Evolutionary conservation across 2,113 vertebrate species (phyloP).

Genomic region (Etia nguti): DNA sequence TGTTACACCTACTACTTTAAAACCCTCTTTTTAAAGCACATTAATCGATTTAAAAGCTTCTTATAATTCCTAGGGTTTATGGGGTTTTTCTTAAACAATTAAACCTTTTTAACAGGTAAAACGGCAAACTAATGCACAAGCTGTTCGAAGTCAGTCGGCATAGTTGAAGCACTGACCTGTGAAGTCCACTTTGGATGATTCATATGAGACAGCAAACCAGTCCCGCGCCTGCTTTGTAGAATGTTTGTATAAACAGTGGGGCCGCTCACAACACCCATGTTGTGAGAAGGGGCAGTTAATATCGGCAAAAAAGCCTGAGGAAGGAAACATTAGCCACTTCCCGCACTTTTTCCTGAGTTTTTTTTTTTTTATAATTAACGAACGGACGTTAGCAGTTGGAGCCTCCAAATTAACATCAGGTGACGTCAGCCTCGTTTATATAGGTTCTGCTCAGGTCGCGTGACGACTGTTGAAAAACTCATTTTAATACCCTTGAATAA

Average conservation of each 20-base stretch:
- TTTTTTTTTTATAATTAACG: background rate
- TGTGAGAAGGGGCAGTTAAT: constrained; percentile 44
- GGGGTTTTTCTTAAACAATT: background rate
- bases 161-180: constrained; percentile 42
- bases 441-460: background rate
- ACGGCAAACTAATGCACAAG: background rate
- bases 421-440: background rate
- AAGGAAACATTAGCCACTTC: constrained; percentile 59
- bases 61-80: background rate
- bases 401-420: accelerated
- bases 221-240: background rate
- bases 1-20: background rate
- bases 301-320: constrained; percentile 44
- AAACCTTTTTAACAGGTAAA: background rate
- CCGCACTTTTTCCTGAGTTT: accelerated
- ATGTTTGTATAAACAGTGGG: constrained; percentile 66
- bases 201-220: background rate
- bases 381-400: background rate
- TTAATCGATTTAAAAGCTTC: background rate
- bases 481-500: background rate
- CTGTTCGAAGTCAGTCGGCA: background rate
- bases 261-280: constrained; percentile 25
- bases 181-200: background rate
- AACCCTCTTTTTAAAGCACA: background rate
- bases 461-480: background rate